Evolutionary conservation across 1,140 invertebrate species (phyloP).

Genomic region (Temnothorax longispinosus): DNA sequence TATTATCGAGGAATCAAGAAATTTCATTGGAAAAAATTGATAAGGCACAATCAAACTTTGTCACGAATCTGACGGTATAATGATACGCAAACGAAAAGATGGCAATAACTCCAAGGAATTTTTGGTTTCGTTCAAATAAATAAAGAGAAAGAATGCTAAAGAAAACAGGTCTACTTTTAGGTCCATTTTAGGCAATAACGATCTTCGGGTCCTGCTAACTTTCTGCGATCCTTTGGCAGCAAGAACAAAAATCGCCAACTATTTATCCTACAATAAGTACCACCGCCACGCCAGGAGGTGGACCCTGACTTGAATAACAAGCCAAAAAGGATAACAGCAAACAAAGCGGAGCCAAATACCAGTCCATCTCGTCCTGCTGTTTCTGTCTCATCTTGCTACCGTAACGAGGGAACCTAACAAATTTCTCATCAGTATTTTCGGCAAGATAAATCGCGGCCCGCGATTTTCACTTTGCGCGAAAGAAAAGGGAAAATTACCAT

Average conservation of each 20-base stretch:
- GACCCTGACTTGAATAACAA: slow-evolving; percentile 76
- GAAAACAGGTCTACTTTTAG: neutral
- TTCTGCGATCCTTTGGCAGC: slow-evolving; percentile 18
- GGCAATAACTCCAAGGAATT: neutral
- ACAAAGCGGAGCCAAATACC: neutral
- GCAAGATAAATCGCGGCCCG: neutral
- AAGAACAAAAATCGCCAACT: slow-evolving; percentile 66
- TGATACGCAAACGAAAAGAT: neutral
- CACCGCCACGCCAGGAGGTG: slow-evolving; percentile 75
- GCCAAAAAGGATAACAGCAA: slow-evolving; percentile 46
- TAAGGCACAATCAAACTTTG: neutral
- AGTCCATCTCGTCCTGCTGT: slow-evolving; percentile 1
- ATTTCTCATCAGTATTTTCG: slow-evolving; percentile 24
- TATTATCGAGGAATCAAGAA: neutral
- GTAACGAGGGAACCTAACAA: slow-evolving; percentile 39
- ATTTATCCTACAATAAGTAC: slow-evolving; percentile 78
- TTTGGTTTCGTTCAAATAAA: neutral
- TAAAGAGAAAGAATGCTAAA: neutral
- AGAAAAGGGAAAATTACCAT: neutral
- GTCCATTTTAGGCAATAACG: neutral
- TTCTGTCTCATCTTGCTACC: slow-evolving; percentile 17
- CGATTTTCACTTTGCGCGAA: neutral
- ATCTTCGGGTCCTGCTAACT: neutral
- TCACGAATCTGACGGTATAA: neutral
- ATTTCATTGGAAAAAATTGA: neutral